phyloP scores from a whole-genome alignment of 2,888 invertebrate genomes.

The Danaus chrysippus region DNA sequence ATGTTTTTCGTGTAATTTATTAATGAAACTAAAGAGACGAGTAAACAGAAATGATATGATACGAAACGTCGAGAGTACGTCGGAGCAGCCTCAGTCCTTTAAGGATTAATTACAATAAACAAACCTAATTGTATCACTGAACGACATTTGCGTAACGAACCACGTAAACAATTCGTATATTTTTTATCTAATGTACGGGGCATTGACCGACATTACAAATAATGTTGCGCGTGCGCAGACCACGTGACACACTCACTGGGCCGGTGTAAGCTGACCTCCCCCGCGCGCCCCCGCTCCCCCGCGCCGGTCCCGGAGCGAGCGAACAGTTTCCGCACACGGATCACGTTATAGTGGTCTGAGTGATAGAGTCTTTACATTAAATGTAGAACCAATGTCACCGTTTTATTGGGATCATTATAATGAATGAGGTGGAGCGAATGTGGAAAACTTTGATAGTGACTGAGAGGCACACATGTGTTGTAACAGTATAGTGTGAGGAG shows the following conservation, averaged over 20 bases:
- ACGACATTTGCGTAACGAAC: slow-evolving; percentile 63
- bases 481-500: too few relatives aligned
- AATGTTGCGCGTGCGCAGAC: slow-evolving; percentile 70
- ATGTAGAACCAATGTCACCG: slow-evolving; percentile 73
- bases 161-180: slow-evolving; percentile 72
- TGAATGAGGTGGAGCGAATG: slow-evolving; percentile 42
- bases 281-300: slow-evolving; percentile 15
- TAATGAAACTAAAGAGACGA: too few relatives aligned
- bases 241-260: slow-evolving; percentile 70
- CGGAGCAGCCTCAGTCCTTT: slow-evolving; percentile 1
- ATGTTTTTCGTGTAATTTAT: too few relatives aligned
- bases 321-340: slow-evolving; percentile 13
- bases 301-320: slow-evolving; percentile 13
- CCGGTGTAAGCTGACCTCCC: slow-evolving; percentile 43
- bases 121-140: slow-evolving; percentile 25
- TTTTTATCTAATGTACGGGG: slow-evolving; percentile 76
- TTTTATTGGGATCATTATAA: slow-evolving; percentile 49
- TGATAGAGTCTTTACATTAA: slow-evolving; percentile 50
- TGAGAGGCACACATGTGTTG: not conserved
- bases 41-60: too few relatives aligned
- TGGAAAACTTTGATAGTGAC: not conserved
- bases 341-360: slow-evolving; percentile 39
- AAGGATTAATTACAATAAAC: not conserved
- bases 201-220: slow-evolving; percentile 78
- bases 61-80: too few relatives aligned